These are phyloP conservation scores for Spilogale gracilis DNA, from an alignment of 2,113 vertebrate genomes.

Conservation along the genomic window DNA sequence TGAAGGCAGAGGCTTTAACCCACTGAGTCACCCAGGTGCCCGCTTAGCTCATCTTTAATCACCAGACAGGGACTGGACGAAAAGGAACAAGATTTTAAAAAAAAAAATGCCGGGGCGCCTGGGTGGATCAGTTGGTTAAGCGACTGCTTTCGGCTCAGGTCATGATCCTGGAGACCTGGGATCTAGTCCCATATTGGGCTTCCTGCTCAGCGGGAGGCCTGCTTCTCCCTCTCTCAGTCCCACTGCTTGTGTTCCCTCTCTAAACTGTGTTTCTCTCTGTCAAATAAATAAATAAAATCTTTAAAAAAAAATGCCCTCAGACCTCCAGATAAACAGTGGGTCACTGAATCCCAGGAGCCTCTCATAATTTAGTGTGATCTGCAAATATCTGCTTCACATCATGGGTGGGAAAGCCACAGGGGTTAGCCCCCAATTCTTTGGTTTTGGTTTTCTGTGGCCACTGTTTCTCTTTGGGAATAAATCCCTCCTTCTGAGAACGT, in stretches of 20 bases:
- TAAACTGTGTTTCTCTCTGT: no score
- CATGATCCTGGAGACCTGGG: no score
- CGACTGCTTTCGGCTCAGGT: no score
- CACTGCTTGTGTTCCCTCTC: no score
- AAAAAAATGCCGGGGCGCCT: no score
- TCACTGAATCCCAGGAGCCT: not conserved
- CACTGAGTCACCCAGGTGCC: no score
- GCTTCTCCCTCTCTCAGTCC: no score
- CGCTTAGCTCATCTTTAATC: not conserved
- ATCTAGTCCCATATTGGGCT: no score
- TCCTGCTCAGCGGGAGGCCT: no score
- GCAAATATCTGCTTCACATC: not conserved
- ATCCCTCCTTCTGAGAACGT: not conserved
- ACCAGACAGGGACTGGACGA: not conserved
- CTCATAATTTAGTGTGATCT: not conserved
- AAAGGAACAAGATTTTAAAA: not conserved
- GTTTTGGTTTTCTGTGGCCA: not conserved
- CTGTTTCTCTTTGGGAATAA: constrained; percentile 27
- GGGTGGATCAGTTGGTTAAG: no score
- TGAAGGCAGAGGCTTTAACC: no score
- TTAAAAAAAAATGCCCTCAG: not conserved
- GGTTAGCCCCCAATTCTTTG: not conserved
- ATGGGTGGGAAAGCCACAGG: not conserved
- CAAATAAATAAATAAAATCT: not conserved
- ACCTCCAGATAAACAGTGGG: not conserved